A percentile compares a stretch with the other conserved stretches of the same genome.
phyloP scores from a whole-genome alignment of 37 sponge, comb jelly and placozoan genomes.

The Agelas oroides region DNA sequence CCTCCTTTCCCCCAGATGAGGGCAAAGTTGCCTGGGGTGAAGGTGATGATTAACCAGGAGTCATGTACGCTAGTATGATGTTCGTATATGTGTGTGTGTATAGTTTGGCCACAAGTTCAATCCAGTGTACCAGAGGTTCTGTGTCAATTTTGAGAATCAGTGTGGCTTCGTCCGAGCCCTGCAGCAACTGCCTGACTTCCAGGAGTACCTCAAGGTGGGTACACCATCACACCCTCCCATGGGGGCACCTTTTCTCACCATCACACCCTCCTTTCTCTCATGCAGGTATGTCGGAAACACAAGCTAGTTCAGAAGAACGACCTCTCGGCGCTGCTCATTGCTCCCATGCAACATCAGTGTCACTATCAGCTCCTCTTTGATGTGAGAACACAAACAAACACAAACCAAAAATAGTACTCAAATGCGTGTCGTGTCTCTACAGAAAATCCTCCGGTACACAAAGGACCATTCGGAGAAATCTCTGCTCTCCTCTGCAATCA shows the following conservation, averaged over 20 bases:
- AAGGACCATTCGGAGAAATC: constrained; percentile 29
- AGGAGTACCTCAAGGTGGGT: constrained; percentile 33
- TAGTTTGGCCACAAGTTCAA: constrained; percentile 75
- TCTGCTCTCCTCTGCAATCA: constrained; percentile 55
- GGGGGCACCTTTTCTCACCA: not conserved
- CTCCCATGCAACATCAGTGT: constrained; percentile 68
- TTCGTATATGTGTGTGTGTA: not conserved
- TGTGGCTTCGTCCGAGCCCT: constrained; percentile 41
- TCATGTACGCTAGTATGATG: too few species aligned
- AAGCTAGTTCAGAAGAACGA: constrained; percentile 38
- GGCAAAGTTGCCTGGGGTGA: too few species aligned
- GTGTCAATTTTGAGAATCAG: constrained; percentile 64
- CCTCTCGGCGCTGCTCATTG: constrained; percentile 44
- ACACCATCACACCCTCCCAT: not conserved
- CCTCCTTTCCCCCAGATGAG: too few species aligned
- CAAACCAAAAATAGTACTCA: too few species aligned
- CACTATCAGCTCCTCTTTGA: constrained; percentile 63
- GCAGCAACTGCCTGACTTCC: constrained; percentile 32
- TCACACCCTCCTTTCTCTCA: not conserved
- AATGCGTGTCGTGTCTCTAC: too few species aligned
- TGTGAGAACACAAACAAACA: not conserved
- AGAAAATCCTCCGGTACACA: constrained; percentile 57
- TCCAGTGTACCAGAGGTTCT: constrained; percentile 68
- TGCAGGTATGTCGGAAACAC: constrained; percentile 32
- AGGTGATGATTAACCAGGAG: too few species aligned